A percentile compares a stretch with the other conserved stretches of the same genome.
These are phyloP conservation scores for Drosophila jambulina DNA, from an alignment of 1,140 invertebrate species.

Conservation along the genomic window DNA sequence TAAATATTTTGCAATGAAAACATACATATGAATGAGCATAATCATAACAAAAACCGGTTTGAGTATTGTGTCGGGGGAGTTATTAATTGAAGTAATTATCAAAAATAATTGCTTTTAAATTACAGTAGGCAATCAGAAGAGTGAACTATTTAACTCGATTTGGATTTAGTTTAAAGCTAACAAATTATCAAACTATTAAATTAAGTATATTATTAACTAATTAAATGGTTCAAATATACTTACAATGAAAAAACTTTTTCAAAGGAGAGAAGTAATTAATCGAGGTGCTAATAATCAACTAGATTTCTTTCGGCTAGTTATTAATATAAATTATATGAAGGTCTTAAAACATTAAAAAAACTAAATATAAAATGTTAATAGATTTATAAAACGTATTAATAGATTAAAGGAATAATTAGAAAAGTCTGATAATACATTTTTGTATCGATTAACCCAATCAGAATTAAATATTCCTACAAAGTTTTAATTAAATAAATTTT, in stretches of 20 bases:
- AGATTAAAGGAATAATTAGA: background rate
- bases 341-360: background rate
- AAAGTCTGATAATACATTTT: background rate
- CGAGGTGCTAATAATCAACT: background rate
- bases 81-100: slow-evolving; percentile 2
- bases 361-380: too few species aligned
- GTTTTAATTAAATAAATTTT: background rate
- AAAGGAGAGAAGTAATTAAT: background rate
- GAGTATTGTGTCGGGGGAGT: background rate
- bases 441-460: background rate
- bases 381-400: background rate
- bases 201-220: background rate
- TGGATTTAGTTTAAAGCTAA: background rate
- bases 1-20: background rate
- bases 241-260: background rate
- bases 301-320: too few species aligned
- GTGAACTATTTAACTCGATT: background rate
- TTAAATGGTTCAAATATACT: background rate
- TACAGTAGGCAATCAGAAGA: background rate
- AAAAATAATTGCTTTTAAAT: slow-evolving; percentile 3
- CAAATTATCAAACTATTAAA: background rate
- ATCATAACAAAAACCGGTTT: background rate
- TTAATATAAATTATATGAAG: background rate
- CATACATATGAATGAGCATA: background rate
- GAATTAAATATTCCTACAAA: background rate